Conservation (phyloP, 2,888 invertebrate genomes). For the Drosophila neotestacea region DNA sequence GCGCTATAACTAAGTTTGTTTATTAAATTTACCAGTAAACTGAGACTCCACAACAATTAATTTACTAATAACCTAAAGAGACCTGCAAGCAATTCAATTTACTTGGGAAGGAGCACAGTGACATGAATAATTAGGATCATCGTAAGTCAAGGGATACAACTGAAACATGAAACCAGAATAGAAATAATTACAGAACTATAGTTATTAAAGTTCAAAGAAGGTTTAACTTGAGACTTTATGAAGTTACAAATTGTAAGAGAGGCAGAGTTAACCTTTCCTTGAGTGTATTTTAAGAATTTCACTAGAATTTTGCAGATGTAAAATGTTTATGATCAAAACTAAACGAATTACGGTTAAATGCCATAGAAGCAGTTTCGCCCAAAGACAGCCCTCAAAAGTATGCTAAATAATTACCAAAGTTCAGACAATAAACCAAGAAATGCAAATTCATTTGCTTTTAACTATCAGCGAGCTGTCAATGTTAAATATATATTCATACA, state of each 20-base stretch:
- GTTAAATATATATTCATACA: constrained; percentile 32
- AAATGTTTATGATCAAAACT: constrained; percentile 8
- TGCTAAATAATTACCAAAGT: constrained; percentile 8
- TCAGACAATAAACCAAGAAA: neutral
- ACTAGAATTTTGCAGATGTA: constrained; percentile 1
- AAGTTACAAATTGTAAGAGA: neutral
- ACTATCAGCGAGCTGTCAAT: constrained; percentile 44
- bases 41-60: constrained; percentile 9
- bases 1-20: neutral
- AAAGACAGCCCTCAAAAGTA: neutral
- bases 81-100: constrained; percentile 4
- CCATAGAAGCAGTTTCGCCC: neutral
- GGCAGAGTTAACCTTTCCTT: neutral
- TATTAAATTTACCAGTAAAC: constrained; percentile 2
- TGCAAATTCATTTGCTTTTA: constrained; percentile 11
- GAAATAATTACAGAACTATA: neutral
- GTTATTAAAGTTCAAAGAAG: constrained; percentile 1
- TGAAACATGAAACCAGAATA: neutral
- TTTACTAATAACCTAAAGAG: constrained; percentile 1
- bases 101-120: too few relatives aligned
- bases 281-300: neutral
- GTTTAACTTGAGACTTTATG: neutral
- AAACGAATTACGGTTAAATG: neutral
- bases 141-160: neutral
- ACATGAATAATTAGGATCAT: constrained; percentile 13